Conservation (phyloP, 2,888 invertebrate genomes). For the Euproctis similis region DNA sequence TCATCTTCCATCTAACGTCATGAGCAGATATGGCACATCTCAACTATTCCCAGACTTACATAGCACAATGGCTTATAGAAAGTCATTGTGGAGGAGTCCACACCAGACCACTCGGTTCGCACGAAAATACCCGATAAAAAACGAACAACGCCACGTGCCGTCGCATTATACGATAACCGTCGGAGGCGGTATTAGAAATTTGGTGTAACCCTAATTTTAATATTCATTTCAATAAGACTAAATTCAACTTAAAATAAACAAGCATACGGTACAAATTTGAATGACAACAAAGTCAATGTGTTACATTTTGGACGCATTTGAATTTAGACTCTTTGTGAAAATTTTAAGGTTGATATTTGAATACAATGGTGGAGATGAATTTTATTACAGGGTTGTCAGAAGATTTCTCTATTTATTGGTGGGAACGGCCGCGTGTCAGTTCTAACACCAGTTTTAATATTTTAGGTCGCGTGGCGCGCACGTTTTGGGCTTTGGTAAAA, state of each 20-base stretch:
- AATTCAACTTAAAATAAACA: conserved; percentile 16
- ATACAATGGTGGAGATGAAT: conserved; percentile 11
- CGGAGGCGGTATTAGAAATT: conserved; percentile 68
- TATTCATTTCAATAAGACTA: conserved; percentile 13
- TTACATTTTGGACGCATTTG: not conserved
- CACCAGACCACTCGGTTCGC: conserved; percentile 69
- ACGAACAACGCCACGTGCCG: conserved; percentile 60
- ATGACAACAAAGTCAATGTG: not conserved
- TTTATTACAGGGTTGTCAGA: conserved; percentile 50
- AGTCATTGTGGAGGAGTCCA: conserved; percentile 43
- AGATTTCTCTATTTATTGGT: conserved; percentile 70
- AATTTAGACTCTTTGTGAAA: conserved; percentile 10
- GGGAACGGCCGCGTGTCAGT: conserved; percentile 73
- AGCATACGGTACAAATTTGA: conserved; percentile 18
- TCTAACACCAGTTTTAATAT: conserved; percentile 76
- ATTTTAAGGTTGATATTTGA: conserved; percentile 22
- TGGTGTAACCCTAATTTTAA: conserved; percentile 61
- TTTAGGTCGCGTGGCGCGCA: conserved; percentile 59
- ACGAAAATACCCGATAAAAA: conserved; percentile 70
- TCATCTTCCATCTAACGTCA: conserved; percentile 15
- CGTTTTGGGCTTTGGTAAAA: conserved; percentile 69
- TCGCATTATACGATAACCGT: conserved; percentile 72
- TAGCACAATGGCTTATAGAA: conserved; percentile 20
- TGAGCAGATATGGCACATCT: conserved; percentile 12
- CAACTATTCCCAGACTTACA: conserved; percentile 13